Evolutionary conservation across 2,113 vertebrate species (phyloP), one percentile per base, ranked within the genome.

Genomic region (Crotalus viridis): DNA sequence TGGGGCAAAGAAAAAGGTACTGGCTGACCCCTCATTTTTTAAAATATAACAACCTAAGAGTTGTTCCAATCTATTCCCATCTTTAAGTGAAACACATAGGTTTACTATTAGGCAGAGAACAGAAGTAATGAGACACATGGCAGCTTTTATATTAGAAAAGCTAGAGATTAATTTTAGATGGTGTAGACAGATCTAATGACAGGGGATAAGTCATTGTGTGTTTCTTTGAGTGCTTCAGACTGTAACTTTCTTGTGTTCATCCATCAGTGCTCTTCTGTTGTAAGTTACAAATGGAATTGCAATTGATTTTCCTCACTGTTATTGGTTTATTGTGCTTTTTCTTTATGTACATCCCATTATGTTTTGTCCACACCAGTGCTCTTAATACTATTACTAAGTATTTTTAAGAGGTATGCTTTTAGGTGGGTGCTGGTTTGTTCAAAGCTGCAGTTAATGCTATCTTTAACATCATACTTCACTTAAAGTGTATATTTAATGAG

Each of bases 121-220:
- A 88, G 12, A 52, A 33, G 87, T n/a, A 88, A 88, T 54, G 51
- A 88, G 51, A 88, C 12, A 28, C 28, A 28, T 33, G 51, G 24
- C 85, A 51, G 46, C 48, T 87, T 87, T 52, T 87, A 87, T 87
- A 87, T 87, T 52, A 87, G 85, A 87, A 87, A 87, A 52, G 85
- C 46, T 87, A 87, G 87, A 88, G 87, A 88, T 88, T n/a, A 88
- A 88, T 88, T 88, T 88, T 88, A 88, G 24, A 88, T 88, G 26
- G 12, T 88, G 87, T 54, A 54, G 87, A 51, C 51, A 54, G 87
- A 28, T 54, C 51, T 28, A 54, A 19, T 81, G 74, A 81, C 74
- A 55, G 22, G 17, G 52, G 9, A 88, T 88, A 52, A 88, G 52
- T 55, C n/a, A 54, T 54, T 33, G 19, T 88, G 87, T 88, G 85